These are phyloP conservation scores for Pollachius pollachius DNA, from an alignment of 2,113 vertebrate species.

Conservation along the genomic window DNA sequence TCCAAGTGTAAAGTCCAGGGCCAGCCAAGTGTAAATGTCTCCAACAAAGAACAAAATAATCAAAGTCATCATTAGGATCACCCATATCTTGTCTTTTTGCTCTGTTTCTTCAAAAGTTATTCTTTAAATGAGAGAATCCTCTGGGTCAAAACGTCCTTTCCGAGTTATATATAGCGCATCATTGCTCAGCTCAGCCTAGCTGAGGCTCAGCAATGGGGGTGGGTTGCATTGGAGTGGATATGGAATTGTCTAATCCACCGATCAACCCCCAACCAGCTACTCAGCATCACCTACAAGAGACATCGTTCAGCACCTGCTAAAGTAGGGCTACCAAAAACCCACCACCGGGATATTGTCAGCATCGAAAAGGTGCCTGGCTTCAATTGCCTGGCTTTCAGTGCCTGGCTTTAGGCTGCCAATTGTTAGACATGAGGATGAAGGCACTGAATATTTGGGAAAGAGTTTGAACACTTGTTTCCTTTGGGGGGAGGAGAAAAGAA, in stretches of 20 bases:
- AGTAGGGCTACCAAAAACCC: constrained; percentile 30
- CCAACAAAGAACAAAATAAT: too few species aligned
- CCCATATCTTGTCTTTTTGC: too few species aligned
- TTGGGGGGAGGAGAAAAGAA: constrained; percentile 6
- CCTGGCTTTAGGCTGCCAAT: too few species aligned
- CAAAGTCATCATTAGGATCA: too few species aligned
- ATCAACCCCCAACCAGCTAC: constrained; percentile 25
- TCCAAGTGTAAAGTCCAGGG: too few species aligned
- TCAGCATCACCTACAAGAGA: constrained; percentile 17
- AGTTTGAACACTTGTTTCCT: too few species aligned
- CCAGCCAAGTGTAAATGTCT: too few species aligned
- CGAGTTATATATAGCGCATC: constrained; percentile 57
- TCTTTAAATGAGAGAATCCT: too few species aligned
- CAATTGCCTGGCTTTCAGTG: too few species aligned
- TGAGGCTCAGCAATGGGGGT: neutral
- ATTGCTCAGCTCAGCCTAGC: constrained; percentile 48
- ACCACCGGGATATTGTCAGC: neutral
- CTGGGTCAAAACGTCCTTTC: constrained; percentile 45
- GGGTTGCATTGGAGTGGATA: constrained; percentile 41
- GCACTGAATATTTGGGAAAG: neutral
- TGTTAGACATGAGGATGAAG: constrained; percentile 10
- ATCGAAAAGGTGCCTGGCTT: constrained; percentile 5
- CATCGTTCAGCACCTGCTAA: constrained; percentile 59
- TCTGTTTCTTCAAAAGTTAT: too few species aligned
- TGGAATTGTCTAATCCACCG: constrained; percentile 15